Evolutionary conservation across 2,797 vertebrate genomes (phyloP).

Genomic region (Tenualosa thibaudeaui): DNA sequence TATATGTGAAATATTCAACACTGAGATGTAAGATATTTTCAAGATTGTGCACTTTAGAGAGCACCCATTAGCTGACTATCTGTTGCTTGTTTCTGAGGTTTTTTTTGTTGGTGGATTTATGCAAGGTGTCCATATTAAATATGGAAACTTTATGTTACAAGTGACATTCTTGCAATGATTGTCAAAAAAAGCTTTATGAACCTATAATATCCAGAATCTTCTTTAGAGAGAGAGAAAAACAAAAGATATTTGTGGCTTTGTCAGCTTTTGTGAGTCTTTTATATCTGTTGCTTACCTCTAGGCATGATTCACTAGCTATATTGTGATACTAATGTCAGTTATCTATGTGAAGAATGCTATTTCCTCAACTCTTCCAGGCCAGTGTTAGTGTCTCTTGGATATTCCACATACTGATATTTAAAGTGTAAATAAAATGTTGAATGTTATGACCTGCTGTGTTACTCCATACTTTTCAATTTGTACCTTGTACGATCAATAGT

Average conservation of each 20-base stretch:
- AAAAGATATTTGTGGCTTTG: background rate
- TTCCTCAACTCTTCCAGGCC: background rate
- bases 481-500: background rate
- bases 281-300: background rate
- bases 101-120: slow-evolving; percentile 6
- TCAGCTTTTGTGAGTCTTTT: background rate
- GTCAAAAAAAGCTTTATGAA: too few relatives aligned
- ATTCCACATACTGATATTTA: slow-evolving; percentile 1
- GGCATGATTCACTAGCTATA: background rate
- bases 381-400: background rate
- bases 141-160: background rate
- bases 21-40: background rate
- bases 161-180: background rate
- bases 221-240: background rate
- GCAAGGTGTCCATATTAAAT: background rate
- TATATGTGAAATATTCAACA: background rate
- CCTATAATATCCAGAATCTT: background rate
- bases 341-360: background rate
- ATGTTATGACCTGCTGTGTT: background rate
- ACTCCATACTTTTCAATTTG: background rate
- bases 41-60: background rate
- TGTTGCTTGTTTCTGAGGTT: background rate
- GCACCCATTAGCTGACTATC: background rate
- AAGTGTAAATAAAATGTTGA: background rate
- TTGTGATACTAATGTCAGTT: background rate